Evolutionary conservation across 2,888 invertebrate species (phyloP).

Genomic region (Ptychoptera albimana): DNA sequence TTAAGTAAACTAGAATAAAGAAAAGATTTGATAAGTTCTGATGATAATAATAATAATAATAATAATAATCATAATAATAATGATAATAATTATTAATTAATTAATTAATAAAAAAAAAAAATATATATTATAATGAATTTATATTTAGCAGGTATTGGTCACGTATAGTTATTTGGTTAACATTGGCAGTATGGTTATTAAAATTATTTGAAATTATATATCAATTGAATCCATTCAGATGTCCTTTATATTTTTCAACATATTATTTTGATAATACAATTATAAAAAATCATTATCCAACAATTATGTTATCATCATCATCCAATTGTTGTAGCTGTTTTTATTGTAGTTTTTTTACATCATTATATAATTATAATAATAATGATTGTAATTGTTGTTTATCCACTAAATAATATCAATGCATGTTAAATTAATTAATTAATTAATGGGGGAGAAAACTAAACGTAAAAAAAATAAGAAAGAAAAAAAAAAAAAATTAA

Average conservation of each 20-base stretch:
- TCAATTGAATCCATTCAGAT: constrained; percentile 1
- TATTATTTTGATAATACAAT: too few relatives aligned
- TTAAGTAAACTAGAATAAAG: not conserved
- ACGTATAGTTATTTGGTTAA: constrained; percentile 16
- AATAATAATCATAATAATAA: not conserved
- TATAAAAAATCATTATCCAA: too few relatives aligned
- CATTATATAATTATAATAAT: not conserved
- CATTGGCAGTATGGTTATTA: constrained; percentile 15
- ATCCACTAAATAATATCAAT: too few relatives aligned
- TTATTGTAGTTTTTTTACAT: not conserved
- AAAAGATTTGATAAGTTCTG: not conserved
- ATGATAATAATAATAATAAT: not conserved
- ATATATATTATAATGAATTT: not conserved
- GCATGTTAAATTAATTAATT: too few relatives aligned
- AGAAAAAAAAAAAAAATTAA: too few relatives aligned
- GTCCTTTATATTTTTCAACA: not conserved
- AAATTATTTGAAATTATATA: constrained; percentile 8
- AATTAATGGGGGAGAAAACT: too few relatives aligned
- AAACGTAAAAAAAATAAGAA: too few relatives aligned
- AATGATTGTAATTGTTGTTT: not conserved
- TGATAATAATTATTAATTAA: not conserved
- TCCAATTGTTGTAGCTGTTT: constrained; percentile 2
- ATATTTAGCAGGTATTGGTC: constrained; percentile 14
- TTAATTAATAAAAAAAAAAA: not conserved
- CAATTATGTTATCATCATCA: constrained; percentile 7